Evolutionary conservation across 2,113 vertebrate species (phyloP), one percentile per base, ranked within the genome.

Genomic region (Oncorhynchus mykiss): DNA sequence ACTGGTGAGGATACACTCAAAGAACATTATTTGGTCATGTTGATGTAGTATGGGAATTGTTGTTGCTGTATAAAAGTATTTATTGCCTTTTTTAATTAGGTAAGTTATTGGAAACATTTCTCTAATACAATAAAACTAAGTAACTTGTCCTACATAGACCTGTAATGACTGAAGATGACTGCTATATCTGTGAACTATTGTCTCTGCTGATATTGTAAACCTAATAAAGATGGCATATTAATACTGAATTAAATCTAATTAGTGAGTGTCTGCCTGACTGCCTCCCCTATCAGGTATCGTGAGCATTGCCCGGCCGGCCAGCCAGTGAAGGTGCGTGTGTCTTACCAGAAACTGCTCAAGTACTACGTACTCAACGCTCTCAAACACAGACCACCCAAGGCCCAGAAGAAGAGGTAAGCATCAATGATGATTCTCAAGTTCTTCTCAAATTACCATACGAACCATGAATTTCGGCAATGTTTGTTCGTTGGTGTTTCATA

Each of bases 241-340:
- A 13, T 54, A 54, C 51, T 5, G 11, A 45, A 45, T 45, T 18
- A 7, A 39, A 29, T 59, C 6, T 54, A 29, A 76, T 4, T 16
- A 27, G 27, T 59, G 57, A 3, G 39, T 54, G 13, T 54, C 51
- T 54, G 51, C 51, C 16, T 54, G 51, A 54, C 51, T 54, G 51
- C 16, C 45, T 70, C n/a, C 12, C 76, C 72, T 81, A 12, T 20
- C 45, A 99, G 98, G 98, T 99, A 99, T 54, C 95, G 98, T 16
- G 98, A 99, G 84, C 98, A 99, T 76, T 99, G 98, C 81, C 98
- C 98, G 3, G 98, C 98, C 66, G 98, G 98, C 70, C 98, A 99
- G 86, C 98, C 98, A 0, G 98, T 99, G 74, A 99, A 99, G 86
- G 98, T 99, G 60, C 92, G 98, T 12, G 98, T 99, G 24, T 99